Evolutionary conservation across 1,140 invertebrate species (phyloP), one percentile per base, ranked within the genome.

Genomic region (Neodiprion lecontei): DNA sequence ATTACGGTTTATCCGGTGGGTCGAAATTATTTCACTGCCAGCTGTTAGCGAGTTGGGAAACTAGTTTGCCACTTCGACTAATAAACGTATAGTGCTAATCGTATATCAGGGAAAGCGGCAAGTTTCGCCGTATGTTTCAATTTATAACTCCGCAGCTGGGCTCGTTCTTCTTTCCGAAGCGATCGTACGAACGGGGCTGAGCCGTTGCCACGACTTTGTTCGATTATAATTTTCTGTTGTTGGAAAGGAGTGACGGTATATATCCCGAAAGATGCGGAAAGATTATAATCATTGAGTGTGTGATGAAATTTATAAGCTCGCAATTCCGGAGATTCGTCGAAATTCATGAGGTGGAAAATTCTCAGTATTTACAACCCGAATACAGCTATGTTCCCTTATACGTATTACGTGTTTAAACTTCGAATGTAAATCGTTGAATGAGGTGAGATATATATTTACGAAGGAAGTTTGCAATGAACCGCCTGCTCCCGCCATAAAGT

Each of bases 31-130:
- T 61, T 61, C 53, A 61, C 53, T 61, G 53, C 53, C 53, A 61
- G 53, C 11, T 61, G 53, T 17, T 17, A 61, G 53, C n/a, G 53
- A 61, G 53, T 61, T 61, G 53, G 53, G n/a, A 61, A 61, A 61
- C 53, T 61, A 61, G 53, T 61, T 61, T 61, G 53, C 53, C 7
- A 61, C 53, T 61, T 61, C 53, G 53, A 61, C 53, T 61, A 61
- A 61, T 61, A 61, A 61, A 61, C 53, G 53, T 61, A 61, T 17
- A 61, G 53, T 61, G 53, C 53, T 61, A 61, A 61, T 61, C 53
- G 53, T 61, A 61, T 61, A 61, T 61, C 53, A 61, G 53, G 53
- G n/a, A 61, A 61, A 40, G 28, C 28, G 5, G 11, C 53, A 61
- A 61, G 53, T 61, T 61, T 61, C 11, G 53, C n/a, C 53, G 53